Conservation (phyloP, 2,888 invertebrate species). For the Apodemia zela region DNA sequence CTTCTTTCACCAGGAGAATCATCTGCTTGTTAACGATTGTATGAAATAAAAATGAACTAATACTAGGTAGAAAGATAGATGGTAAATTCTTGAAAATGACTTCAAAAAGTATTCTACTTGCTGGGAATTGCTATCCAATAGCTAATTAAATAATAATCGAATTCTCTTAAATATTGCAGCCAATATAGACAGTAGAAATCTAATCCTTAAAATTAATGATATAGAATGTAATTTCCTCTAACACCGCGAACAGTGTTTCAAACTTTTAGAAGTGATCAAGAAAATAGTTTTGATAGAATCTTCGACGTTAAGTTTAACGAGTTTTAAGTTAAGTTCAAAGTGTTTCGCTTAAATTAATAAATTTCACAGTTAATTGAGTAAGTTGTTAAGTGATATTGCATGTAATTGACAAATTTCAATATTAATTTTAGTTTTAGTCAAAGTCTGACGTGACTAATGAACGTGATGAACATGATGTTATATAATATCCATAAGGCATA, state of each 20-base stretch:
- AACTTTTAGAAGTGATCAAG: constrained; percentile 10
- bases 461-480: too few species aligned
- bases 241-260: neutral
- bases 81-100: too few species aligned
- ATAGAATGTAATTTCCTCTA: neutral
- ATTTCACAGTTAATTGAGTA: constrained; percentile 13
- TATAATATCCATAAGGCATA: too few species aligned
- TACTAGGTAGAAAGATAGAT: too few species aligned
- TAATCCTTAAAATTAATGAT: neutral
- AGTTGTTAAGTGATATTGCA: constrained; percentile 10
- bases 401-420: constrained; percentile 12
- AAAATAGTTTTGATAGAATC: constrained; percentile 15
- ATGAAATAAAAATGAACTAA: too few species aligned
- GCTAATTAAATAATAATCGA: neutral
- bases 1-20: too few species aligned
- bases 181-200: neutral
- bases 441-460: neutral
- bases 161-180: neutral
- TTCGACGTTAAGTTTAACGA: constrained; percentile 14
- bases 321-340: constrained; percentile 15
- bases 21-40: too few species aligned
- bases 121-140: neutral
- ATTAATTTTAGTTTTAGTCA: neutral
- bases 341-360: constrained; percentile 14
- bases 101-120: neutral